Evolutionary conservation across 2,888 invertebrate genomes (phyloP).

Genomic region (Tetragonisca angustula): DNA sequence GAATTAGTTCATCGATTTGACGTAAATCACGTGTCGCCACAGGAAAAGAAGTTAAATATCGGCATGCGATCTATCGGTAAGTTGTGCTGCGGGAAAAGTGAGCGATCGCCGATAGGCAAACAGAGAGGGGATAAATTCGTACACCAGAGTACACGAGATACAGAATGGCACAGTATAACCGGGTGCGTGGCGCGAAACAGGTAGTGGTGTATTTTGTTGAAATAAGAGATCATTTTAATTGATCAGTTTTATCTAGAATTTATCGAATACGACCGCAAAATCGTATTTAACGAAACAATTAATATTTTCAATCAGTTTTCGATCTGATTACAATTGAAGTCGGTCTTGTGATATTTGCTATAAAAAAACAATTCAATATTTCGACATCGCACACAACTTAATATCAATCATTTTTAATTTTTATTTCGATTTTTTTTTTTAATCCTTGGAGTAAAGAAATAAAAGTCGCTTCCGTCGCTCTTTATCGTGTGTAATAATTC

Average conservation of each 20-base stretch:
- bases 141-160: slow-evolving; percentile 72
- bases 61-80: slow-evolving; percentile 39
- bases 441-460: not conserved
- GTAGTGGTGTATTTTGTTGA: slow-evolving; percentile 44
- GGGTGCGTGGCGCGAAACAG: slow-evolving; percentile 59
- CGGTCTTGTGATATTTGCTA: slow-evolving; percentile 12
- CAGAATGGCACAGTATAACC: slow-evolving; percentile 72
- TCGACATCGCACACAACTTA: not conserved
- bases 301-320: slow-evolving; percentile 7
- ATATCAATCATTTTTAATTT: not conserved
- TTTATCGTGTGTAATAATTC: not conserved
- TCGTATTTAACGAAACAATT: not conserved
- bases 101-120: slow-evolving; percentile 28
- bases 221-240: slow-evolving; percentile 22
- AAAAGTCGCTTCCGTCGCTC: not conserved
- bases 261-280: slow-evolving; percentile 1
- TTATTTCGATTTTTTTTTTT: not conserved
- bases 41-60: slow-evolving; percentile 24
- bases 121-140: slow-evolving; percentile 76
- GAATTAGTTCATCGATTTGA: slow-evolving; percentile 19
- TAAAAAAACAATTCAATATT: not conserved
- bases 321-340: not conserved
- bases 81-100: slow-evolving; percentile 38
- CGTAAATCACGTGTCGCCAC: slow-evolving; percentile 20
- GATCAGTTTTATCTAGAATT: not conserved